Evolutionary conservation across 2,113 vertebrate genomes (phyloP).

Genomic region (Lycaon pictus): DNA sequence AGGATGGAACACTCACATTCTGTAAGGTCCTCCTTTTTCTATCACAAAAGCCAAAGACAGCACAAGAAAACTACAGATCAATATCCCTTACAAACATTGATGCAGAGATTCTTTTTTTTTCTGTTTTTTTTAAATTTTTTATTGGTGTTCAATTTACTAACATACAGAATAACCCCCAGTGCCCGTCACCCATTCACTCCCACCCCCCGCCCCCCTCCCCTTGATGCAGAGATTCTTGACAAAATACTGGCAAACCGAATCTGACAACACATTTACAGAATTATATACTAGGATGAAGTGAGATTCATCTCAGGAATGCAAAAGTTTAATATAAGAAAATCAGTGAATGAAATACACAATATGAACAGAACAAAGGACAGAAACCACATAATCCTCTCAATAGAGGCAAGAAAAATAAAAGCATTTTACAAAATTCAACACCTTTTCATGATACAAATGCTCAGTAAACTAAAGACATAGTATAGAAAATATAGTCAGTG

Average conservation of each 20-base stretch:
- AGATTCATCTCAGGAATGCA: not conserved
- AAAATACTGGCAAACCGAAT: not conserved
- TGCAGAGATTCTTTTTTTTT: not conserved
- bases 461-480: not conserved
- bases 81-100: not conserved
- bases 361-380: not conserved
- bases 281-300: not conserved
- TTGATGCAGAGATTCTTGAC: not conserved
- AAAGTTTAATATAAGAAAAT: constrained; percentile 19
- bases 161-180: too few relatives aligned
- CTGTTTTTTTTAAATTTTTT: too few relatives aligned
- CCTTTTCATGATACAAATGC: not conserved
- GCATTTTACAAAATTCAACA: not conserved
- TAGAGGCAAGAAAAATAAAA: constrained; percentile 45
- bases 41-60: not conserved
- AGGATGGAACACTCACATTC: not conserved
- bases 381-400: not conserved
- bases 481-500: not conserved
- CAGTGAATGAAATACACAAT: not conserved
- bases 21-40: not conserved
- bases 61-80: not conserved
- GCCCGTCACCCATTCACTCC: too few relatives aligned
- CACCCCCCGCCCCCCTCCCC: too few relatives aligned
- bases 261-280: not conserved
- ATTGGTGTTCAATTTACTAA: too few relatives aligned